phyloP scores from a whole-genome alignment of 2,113 vertebrate genomes.

The Rhipidura dahli region DNA sequence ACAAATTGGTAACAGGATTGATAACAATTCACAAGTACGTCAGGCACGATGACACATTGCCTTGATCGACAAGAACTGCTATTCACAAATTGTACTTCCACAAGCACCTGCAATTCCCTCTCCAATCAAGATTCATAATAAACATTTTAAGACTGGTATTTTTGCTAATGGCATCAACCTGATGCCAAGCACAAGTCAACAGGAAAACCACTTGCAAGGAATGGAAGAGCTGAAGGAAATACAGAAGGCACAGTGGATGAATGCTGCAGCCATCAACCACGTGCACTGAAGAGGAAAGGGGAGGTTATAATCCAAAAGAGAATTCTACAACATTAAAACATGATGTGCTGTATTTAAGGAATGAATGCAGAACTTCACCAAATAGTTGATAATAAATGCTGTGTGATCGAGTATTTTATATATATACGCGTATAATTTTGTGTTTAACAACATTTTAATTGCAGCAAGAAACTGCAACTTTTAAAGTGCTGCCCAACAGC shows the following conservation, averaged over 20 bases:
- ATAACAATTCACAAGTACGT: background rate
- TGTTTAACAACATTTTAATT: background rate
- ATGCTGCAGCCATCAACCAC: background rate
- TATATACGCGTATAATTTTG: background rate
- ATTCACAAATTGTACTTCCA: background rate
- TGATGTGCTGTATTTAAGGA: background rate
- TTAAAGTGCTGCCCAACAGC: background rate
- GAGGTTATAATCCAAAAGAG: background rate
- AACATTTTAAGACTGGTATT: background rate
- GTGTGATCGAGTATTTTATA: background rate
- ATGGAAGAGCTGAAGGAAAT: background rate
- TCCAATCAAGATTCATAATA: background rate
- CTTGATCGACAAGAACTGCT: background rate
- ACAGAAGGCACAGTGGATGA: background rate
- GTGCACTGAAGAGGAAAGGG: background rate
- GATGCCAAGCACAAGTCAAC: background rate
- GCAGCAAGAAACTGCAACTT: background rate
- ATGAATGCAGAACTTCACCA: background rate
- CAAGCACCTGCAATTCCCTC: background rate
- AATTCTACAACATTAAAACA: background rate
- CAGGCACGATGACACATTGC: background rate
- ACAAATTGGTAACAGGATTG: background rate
- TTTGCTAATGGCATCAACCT: background rate
- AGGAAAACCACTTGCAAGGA: background rate
- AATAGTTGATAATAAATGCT: background rate